Evolutionary conservation across 2,888 invertebrate species (phyloP).

Genomic region (Dolomedes plantarius): DNA sequence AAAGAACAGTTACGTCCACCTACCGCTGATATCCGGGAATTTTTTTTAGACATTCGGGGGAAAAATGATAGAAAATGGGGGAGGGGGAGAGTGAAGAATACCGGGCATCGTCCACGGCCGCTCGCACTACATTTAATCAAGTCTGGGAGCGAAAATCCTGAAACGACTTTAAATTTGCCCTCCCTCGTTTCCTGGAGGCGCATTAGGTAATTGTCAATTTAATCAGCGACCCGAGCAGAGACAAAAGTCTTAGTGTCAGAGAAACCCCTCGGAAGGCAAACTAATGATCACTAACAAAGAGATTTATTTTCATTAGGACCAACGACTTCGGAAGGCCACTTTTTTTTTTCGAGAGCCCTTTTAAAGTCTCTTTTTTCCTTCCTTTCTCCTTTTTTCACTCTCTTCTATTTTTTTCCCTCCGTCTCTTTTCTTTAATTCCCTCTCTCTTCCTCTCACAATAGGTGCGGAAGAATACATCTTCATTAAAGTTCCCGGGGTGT

Average conservation of each 20-base stretch:
- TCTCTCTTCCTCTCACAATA: constrained; percentile 1
- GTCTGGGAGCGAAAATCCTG: not conserved
- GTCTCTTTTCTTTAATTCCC: constrained; percentile 1
- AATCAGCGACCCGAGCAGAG: constrained; percentile 55
- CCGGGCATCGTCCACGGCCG: not conserved
- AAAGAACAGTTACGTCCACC: too few relatives aligned
- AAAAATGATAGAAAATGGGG: too few relatives aligned
- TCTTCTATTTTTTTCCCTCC: constrained; percentile 20
- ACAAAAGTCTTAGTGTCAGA: constrained; percentile 61
- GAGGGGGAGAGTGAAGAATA: too few relatives aligned
- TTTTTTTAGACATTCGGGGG: too few relatives aligned
- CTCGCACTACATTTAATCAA: not conserved
- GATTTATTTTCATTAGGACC: constrained; percentile 71
- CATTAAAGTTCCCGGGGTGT: constrained; percentile 15
- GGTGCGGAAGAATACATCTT: not conserved
- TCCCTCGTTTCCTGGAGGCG: constrained; percentile 5
- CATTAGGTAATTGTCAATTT: constrained; percentile 72
- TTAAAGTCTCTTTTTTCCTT: constrained; percentile 39
- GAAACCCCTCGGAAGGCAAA: constrained; percentile 20
- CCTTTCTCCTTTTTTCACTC: constrained; percentile 47
- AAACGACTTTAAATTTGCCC: constrained; percentile 57
- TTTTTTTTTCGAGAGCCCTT: constrained; percentile 24
- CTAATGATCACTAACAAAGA: constrained; percentile 71
- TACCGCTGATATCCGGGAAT: too few relatives aligned
- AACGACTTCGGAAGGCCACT: constrained; percentile 51